Conservation (phyloP, 1,140 invertebrate species). For the Brachionus calyciflorus region DNA sequence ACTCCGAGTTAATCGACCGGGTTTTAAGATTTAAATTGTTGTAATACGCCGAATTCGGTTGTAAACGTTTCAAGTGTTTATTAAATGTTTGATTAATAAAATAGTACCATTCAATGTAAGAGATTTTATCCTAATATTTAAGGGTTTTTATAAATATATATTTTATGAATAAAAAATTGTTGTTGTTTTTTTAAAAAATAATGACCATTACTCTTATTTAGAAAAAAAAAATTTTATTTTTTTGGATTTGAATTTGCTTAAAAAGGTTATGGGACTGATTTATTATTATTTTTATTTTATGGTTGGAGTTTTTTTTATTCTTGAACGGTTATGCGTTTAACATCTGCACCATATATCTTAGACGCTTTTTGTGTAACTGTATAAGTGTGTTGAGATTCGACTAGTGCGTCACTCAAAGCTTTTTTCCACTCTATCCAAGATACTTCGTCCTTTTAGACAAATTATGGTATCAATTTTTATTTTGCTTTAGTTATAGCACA, state of each 20-base stretch:
- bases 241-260: no score
- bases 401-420: conserved; percentile 33
- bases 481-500: not conserved
- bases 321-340: conserved; percentile 47
- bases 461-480: not conserved
- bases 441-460: conserved; percentile 46
- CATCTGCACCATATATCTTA: conserved; percentile 47
- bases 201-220: no score
- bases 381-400: conserved; percentile 46
- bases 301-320: not conserved
- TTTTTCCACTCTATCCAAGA: conserved; percentile 47
- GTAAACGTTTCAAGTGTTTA: conserved; percentile 12
- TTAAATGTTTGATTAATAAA: not conserved
- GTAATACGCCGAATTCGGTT: conserved; percentile 1
- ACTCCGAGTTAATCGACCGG: not conserved
- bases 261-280: not conserved
- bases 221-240: no score
- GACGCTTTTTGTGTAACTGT: conserved; percentile 46
- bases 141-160: not conserved
- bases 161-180: not conserved
- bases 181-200: no score
- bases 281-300: not conserved
- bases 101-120: conserved; percentile 23
- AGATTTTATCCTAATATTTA: conserved; percentile 26
- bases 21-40: not conserved